phyloP scores from a whole-genome alignment of 2,888 invertebrate genomes.

The Eupithecia subumbrata region DNA sequence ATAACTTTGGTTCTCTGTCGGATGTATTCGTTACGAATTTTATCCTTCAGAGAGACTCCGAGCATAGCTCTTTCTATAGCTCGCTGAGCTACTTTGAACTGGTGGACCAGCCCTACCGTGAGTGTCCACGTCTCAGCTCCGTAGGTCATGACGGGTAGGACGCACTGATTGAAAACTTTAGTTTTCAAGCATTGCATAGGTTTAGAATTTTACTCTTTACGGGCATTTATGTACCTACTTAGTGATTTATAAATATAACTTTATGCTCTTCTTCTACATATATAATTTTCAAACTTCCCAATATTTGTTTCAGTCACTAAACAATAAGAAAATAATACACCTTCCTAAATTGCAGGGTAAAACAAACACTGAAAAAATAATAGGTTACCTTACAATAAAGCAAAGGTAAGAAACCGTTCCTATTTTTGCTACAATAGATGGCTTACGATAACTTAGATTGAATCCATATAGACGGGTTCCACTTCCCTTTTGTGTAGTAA shows the following conservation, averaged over 20 bases:
- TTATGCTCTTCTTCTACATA: not conserved
- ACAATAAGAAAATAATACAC: not conserved
- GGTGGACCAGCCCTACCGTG: no score
- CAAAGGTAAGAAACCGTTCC: slow-evolving; percentile 5
- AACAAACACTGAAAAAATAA: slow-evolving; percentile 8
- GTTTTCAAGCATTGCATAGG: no score
- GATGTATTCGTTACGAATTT: no score
- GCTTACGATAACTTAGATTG: slow-evolving; percentile 30
- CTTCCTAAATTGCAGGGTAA: not conserved
- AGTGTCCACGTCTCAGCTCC: no score
- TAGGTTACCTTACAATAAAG: slow-evolving; percentile 9
- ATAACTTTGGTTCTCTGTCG: no score
- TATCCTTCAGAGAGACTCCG: no score
- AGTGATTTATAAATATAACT: not conserved
- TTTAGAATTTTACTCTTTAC: not conserved
- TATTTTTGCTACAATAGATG: slow-evolving; percentile 19
- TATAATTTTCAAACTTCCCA: not conserved
- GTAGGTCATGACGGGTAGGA: no score
- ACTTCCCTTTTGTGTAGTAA: slow-evolving; percentile 30
- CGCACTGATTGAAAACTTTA: no score
- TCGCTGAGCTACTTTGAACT: no score
- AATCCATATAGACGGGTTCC: slow-evolving; percentile 22
- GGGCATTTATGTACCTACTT: not conserved
- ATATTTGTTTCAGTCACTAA: not conserved
- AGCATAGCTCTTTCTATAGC: no score